Conservation (phyloP, 2,888 invertebrate genomes). For the Petrolisthes manimaculis region DNA sequence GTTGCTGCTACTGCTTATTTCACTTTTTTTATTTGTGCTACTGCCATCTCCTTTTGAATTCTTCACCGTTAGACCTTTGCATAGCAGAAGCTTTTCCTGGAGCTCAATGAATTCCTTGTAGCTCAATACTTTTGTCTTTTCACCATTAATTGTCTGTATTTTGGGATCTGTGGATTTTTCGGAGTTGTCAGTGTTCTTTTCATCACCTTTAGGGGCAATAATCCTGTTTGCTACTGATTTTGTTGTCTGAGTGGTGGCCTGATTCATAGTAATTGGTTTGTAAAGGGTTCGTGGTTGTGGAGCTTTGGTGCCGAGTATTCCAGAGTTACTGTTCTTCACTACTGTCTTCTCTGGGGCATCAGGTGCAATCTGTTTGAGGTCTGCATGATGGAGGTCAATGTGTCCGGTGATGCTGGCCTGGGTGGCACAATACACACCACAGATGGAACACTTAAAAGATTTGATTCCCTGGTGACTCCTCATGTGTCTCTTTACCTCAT, state of each 20-base stretch:
- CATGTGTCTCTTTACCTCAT: slow-evolving; percentile 66
- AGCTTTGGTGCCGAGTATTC: slow-evolving; percentile 63
- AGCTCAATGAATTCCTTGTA: slow-evolving; percentile 56
- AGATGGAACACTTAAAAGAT: slow-evolving; percentile 65
- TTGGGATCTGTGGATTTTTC: slow-evolving; percentile 15
- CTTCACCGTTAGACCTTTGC: slow-evolving; percentile 40
- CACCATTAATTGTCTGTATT: slow-evolving; percentile 36
- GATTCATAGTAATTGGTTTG: slow-evolving; percentile 34
- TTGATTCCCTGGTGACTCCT: slow-evolving; percentile 65
- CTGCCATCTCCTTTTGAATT: slow-evolving; percentile 14
- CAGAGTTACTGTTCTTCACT: slow-evolving; percentile 61
- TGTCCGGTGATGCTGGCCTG: slow-evolving; percentile 65
- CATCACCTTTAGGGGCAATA: neutral
- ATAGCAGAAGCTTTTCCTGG: slow-evolving; percentile 43
- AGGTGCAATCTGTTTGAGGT: slow-evolving; percentile 49
- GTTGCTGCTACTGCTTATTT: neutral
- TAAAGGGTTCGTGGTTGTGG: slow-evolving; percentile 56
- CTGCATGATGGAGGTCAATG: slow-evolving; percentile 64
- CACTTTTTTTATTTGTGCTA: neutral
- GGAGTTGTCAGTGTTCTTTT: slow-evolving; percentile 12
- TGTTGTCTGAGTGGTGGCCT: slow-evolving; percentile 1
- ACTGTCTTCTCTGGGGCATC: slow-evolving; percentile 63
- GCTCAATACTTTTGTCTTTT: slow-evolving; percentile 46
- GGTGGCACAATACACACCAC: slow-evolving; percentile 66
- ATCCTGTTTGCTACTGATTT: neutral